A percentile compares a stretch with the other conserved stretches of the same genome.
phyloP scores from a whole-genome alignment of 2,113 vertebrate species.

The Cochlearius cochlearius region DNA sequence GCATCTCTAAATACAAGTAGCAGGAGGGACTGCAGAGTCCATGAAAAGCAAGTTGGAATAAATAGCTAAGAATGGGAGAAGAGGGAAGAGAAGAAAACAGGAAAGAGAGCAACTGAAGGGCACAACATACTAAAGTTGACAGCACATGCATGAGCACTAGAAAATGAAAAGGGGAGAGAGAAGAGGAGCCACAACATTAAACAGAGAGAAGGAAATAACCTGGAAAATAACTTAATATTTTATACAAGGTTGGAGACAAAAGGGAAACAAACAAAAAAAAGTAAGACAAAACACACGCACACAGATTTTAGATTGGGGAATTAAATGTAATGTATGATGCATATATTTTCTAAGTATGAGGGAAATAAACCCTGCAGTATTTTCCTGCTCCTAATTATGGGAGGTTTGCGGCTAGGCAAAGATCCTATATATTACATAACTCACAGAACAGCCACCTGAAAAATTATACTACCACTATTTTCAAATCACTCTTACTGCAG shows the following conservation, averaged over 20 bases:
- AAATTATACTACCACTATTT: background rate
- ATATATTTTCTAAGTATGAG: background rate
- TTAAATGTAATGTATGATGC: background rate
- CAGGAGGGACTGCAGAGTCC: background rate
- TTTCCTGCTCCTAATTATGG: constrained; percentile 9
- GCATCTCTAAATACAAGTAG: background rate
- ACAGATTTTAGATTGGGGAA: background rate
- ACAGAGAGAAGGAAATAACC: background rate
- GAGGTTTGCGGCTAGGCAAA: background rate
- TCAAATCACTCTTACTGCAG: background rate
- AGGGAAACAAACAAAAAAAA: background rate
- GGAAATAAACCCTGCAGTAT: background rate
- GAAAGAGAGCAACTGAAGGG: background rate
- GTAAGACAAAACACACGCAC: background rate
- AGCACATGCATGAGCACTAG: background rate
- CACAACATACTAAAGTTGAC: background rate
- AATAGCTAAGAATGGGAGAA: background rate
- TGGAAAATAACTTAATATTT: background rate
- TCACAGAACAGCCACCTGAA: constrained; percentile 7
- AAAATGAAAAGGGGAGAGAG: background rate
- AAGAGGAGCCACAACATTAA: background rate
- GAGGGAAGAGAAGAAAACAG: background rate
- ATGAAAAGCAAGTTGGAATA: background rate
- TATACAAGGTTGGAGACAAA: background rate
- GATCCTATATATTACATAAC: background rate